These are phyloP conservation scores for Opisthograptis luteolata DNA, from an alignment of 2,888 invertebrate species.

Conservation along the genomic window DNA sequence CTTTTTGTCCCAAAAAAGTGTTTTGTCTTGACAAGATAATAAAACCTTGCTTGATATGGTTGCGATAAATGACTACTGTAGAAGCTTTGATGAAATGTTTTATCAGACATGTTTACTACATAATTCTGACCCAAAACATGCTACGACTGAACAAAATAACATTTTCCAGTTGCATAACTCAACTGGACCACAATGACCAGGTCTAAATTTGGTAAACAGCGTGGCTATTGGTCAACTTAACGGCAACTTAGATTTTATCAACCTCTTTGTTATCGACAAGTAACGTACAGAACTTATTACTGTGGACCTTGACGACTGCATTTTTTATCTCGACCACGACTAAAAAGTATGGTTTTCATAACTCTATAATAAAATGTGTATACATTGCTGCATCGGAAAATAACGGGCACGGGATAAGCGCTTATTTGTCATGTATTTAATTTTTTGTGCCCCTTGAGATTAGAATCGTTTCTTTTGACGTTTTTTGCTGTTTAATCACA, in stretches of 20 bases:
- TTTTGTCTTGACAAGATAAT: too few relatives aligned
- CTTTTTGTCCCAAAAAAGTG: too few relatives aligned
- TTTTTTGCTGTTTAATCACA: too few relatives aligned
- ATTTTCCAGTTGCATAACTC: conserved; percentile 18
- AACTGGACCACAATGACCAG: conserved; percentile 18
- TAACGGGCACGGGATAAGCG: background rate
- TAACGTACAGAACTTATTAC: conserved; percentile 26
- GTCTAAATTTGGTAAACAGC: conserved; percentile 39
- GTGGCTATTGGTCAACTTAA: conserved; percentile 42
- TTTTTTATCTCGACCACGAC: conserved; percentile 12
- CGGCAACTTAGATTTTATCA: conserved; percentile 42
- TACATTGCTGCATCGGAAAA: background rate
- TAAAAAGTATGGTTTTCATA: conserved; percentile 12
- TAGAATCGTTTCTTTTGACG: too few relatives aligned
- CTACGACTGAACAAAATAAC: conserved; percentile 5
- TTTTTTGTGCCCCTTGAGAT: too few relatives aligned
- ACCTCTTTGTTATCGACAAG: conserved; percentile 34
- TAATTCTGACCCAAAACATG: background rate
- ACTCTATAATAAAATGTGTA: conserved; percentile 9
- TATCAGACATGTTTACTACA: too few relatives aligned
- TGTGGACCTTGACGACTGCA: conserved; percentile 30
- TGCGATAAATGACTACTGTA: too few relatives aligned
- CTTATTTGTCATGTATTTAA: too few relatives aligned
- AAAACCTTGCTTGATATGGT: background rate
- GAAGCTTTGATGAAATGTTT: too few relatives aligned